Evolutionary conservation across 2,888 invertebrate genomes (phyloP).

Genomic region (Thereva nobilitata): DNA sequence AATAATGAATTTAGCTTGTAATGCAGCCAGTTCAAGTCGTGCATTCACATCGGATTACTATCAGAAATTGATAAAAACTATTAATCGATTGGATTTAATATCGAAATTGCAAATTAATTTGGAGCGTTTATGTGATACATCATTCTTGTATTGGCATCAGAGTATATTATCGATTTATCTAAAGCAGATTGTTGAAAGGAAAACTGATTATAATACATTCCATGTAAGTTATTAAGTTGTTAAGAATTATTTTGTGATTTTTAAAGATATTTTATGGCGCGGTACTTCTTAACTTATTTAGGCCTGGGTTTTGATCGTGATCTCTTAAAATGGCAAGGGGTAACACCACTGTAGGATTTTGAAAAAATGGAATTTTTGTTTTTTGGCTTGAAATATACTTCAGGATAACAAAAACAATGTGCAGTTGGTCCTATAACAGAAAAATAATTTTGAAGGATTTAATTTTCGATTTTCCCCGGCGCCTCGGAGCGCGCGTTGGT

Average conservation of each 20-base stretch:
- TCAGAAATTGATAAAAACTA: slow-evolving; percentile 63
- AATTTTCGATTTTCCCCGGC: too few relatives aligned
- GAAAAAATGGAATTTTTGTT: too few relatives aligned
- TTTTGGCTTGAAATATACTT: too few relatives aligned
- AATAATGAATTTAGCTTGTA: slow-evolving; percentile 69
- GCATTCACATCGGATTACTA: slow-evolving; percentile 68
- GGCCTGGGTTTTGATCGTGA: too few relatives aligned
- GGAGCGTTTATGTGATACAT: slow-evolving; percentile 69
- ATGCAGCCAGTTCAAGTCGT: slow-evolving; percentile 66
- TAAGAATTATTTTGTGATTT: neutral
- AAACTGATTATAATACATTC: slow-evolving; percentile 63
- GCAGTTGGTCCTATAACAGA: too few relatives aligned
- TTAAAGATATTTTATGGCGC: too few relatives aligned
- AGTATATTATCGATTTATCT: slow-evolving; percentile 77
- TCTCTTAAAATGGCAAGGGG: too few relatives aligned
- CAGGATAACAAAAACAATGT: too few relatives aligned
- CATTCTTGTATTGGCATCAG: slow-evolving; percentile 82
- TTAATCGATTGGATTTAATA: slow-evolving; percentile 69
- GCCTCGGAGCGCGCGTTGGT: too few relatives aligned
- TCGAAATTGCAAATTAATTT: slow-evolving; percentile 65
- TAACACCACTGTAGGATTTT: too few relatives aligned
- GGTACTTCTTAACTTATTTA: too few relatives aligned
- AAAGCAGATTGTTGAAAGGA: slow-evolving; percentile 70
- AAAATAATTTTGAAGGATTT: too few relatives aligned
- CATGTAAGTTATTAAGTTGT: slow-evolving; percentile 45